A percentile compares a stretch with the other conserved stretches of the same genome.
phyloP scores from a whole-genome alignment of 2,113 vertebrate species.

The Dicrurus megarhynchus region DNA sequence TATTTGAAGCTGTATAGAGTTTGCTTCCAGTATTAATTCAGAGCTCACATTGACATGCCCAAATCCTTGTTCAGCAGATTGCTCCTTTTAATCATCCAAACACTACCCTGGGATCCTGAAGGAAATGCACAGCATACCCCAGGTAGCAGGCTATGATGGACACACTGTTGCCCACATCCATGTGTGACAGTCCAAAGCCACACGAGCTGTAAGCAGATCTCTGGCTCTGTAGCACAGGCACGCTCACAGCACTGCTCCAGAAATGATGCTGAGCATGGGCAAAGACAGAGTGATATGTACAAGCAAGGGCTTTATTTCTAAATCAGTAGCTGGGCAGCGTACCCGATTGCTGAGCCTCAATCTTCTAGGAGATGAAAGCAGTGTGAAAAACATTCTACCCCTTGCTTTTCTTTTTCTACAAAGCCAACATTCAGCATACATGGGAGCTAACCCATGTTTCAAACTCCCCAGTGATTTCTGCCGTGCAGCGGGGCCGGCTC shows the following conservation, averaged over 20 bases:
- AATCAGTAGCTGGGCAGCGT: neutral
- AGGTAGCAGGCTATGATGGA: neutral
- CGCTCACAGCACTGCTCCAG: neutral
- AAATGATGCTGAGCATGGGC: neutral
- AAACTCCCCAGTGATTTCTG: neutral
- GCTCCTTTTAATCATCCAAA: neutral
- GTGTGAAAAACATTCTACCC: neutral
- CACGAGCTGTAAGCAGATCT: rapidly evolving
- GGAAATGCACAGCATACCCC: neutral
- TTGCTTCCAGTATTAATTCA: neutral
- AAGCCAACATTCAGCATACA: neutral
- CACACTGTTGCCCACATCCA: rapidly evolving
- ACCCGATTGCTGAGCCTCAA: neutral
- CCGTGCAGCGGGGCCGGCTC: neutral
- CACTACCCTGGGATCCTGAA: neutral
- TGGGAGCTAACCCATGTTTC: neutral
- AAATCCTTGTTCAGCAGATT: neutral
- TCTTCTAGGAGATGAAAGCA: neutral
- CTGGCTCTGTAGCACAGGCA: neutral
- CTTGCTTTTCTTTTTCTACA: neutral
- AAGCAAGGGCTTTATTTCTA: neutral
- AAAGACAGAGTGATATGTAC: rapidly evolving
- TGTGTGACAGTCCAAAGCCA: neutral
- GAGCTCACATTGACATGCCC: neutral
- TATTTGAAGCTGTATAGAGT: neutral